phyloP scores from a whole-genome alignment of 2,888 invertebrate genomes.

The Eristalis tenax region DNA sequence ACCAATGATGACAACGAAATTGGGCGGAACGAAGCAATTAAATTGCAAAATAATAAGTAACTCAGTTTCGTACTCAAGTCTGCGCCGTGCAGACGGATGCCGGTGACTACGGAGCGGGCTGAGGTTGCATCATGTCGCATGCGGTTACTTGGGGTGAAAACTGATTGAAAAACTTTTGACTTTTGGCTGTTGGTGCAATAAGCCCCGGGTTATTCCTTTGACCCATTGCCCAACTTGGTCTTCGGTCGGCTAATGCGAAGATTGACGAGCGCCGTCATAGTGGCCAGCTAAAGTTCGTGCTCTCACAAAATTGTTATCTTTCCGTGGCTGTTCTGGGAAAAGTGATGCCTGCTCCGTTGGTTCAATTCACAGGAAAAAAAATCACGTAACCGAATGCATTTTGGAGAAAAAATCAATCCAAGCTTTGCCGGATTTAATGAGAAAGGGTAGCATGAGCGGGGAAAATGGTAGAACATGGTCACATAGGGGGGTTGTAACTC shows the following conservation, averaged over 20 bases:
- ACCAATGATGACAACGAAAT: slow-evolving; percentile 66
- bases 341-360: too few relatives aligned
- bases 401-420: too few relatives aligned
- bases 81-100: slow-evolving; percentile 17
- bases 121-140: neutral
- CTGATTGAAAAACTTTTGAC: slow-evolving; percentile 29
- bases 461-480: too few relatives aligned
- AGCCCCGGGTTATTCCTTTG: neutral
- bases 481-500: too few relatives aligned
- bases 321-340: too few relatives aligned
- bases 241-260: neutral
- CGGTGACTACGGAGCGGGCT: neutral
- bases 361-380: too few relatives aligned
- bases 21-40: slow-evolving; percentile 66
- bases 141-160: neutral
- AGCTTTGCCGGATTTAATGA: too few relatives aligned
- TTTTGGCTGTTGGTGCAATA: neutral
- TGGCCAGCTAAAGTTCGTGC: too few relatives aligned
- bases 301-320: too few relatives aligned
- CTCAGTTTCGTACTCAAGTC: slow-evolving; percentile 44
- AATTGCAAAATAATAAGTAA: slow-evolving; percentile 59
- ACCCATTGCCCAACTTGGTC: neutral
- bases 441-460: too few relatives aligned
- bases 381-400: too few relatives aligned
- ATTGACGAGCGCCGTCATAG: neutral